phyloP scores from a whole-genome alignment of 2,888 invertebrate species.

The Ethmia dodecea region DNA sequence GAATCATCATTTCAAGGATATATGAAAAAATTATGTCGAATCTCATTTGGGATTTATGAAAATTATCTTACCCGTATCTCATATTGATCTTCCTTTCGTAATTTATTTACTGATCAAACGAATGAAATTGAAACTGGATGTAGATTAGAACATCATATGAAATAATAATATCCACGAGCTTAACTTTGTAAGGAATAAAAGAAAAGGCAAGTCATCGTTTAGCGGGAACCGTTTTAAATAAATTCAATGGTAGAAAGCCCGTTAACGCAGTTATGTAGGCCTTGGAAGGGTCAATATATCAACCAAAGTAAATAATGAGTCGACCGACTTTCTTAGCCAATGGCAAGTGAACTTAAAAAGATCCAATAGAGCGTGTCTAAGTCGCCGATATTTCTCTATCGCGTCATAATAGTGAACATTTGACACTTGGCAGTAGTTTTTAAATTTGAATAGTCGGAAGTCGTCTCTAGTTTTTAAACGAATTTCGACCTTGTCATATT shows the following conservation, averaged over 20 bases:
- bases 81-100: no score
- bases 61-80: no score
- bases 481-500: constrained; percentile 23
- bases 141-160: no score
- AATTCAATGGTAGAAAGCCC: constrained; percentile 25
- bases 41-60: no score
- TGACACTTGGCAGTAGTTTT: constrained; percentile 40
- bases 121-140: no score
- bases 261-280: constrained; percentile 21
- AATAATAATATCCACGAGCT: no score
- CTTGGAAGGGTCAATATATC: constrained; percentile 31
- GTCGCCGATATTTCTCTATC: constrained; percentile 52
- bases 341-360: constrained; percentile 41
- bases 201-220: background rate
- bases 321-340: constrained; percentile 31
- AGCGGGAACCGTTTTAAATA: constrained; percentile 26
- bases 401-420: constrained; percentile 51
- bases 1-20: background rate
- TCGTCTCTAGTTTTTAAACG: constrained; percentile 10
- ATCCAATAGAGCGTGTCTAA: constrained; percentile 47
- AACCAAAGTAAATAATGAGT: constrained; percentile 40
- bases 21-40: no score
- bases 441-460: no score
- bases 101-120: no score
- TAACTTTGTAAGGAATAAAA: no score